Evolutionary conservation across 2,797 vertebrate genomes (phyloP).

Genomic region (Esox masquinongy): DNA sequence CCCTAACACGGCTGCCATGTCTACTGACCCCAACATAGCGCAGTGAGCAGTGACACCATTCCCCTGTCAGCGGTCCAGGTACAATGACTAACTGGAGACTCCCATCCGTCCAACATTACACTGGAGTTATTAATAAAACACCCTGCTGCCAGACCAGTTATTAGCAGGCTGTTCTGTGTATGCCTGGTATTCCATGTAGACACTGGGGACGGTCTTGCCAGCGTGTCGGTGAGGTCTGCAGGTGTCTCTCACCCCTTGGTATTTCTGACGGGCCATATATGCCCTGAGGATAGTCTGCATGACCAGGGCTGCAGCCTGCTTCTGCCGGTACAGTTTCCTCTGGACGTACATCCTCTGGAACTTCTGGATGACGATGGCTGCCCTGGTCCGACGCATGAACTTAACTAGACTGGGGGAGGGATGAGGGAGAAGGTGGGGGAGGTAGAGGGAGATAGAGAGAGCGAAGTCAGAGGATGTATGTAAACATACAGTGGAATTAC

Average conservation of each 20-base stretch:
- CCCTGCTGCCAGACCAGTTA: not conserved
- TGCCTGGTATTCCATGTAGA: constrained; percentile 15
- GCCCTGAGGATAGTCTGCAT: constrained; percentile 92
- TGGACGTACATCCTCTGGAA: constrained; percentile 89
- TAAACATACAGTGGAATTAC: not conserved
- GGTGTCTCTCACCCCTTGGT: constrained; percentile 79
- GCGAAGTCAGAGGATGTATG: not conserved
- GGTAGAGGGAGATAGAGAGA: not conserved
- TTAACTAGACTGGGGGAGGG: constrained; percentile 78
- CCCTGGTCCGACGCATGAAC: constrained; percentile 88
- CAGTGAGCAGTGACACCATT: too few species aligned
- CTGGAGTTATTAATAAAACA: constrained; percentile 34
- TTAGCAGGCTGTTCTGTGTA: not conserved
- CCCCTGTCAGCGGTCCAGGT: not conserved
- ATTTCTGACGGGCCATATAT: constrained; percentile 88
- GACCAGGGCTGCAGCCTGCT: constrained; percentile 80
- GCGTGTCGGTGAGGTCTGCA: not conserved
- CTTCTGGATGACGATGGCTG: constrained; percentile 90
- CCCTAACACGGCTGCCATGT: constrained; percentile 10
- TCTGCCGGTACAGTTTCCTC: constrained; percentile 80
- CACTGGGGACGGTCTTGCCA: not conserved
- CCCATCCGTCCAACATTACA: constrained; percentile 1
- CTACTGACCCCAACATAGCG: constrained; percentile 10
- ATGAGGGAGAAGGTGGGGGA: not conserved
- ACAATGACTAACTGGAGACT: not conserved